Evolutionary conservation across 1,140 invertebrate species (phyloP).

Genomic region (Berghia stephanieae): DNA sequence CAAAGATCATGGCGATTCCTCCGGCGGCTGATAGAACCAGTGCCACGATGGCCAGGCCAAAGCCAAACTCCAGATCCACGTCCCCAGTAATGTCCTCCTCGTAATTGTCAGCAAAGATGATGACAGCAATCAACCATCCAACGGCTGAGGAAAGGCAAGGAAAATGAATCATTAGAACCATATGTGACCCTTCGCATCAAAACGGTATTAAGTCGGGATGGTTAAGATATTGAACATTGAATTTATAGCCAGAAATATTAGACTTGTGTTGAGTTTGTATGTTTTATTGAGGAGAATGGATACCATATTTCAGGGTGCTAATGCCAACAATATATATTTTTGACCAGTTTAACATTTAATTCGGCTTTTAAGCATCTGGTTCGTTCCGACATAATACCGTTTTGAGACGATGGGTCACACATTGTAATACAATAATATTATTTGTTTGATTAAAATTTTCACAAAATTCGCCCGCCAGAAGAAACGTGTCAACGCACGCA

Average conservation of each 20-base stretch:
- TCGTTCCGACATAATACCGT: no score
- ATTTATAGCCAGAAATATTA: neutral
- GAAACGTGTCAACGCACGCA: no score
- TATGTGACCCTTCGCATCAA: no score
- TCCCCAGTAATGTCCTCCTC: neutral
- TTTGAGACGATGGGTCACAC: no score
- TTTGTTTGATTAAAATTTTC: no score
- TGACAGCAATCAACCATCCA: constrained; percentile 34
- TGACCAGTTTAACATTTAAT: no score
- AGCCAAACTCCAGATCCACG: constrained; percentile 25
- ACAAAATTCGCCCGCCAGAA: no score
- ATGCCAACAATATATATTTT: no score
- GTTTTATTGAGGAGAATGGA: neutral
- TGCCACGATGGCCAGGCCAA: constrained; percentile 35
- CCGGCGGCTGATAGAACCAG: constrained; percentile 16
- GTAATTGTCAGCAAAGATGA: constrained; percentile 28
- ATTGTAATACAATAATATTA: no score
- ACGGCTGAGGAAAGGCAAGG: constrained; percentile 22
- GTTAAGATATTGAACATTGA: neutral
- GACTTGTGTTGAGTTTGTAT: neutral
- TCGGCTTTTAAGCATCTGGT: no score
- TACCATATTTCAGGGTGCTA: no score
- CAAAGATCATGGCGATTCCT: constrained; percentile 22
- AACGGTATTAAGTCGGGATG: no score
- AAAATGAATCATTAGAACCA: neutral